Evolutionary conservation across 1,140 invertebrate species (phyloP), one percentile per base, ranked within the genome.

Genomic region (Lordiphosa clarofinis): DNA sequence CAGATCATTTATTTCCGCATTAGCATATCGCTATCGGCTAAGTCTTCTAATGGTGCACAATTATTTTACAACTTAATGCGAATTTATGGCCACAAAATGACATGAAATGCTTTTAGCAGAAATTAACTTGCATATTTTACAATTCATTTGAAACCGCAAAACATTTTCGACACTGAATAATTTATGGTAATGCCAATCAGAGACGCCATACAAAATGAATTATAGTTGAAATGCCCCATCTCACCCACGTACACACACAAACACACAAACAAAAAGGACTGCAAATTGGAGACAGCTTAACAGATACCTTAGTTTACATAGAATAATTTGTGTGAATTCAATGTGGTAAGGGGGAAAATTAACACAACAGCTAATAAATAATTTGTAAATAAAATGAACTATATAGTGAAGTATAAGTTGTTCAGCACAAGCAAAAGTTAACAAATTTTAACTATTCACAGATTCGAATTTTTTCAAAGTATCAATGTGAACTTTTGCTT

Each of bases 351-450:
- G 11, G 37, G 52, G 53, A 79, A 79, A 70, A 24, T 70, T 65
- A 5, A 24, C 4, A 73, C 79, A 66, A 70, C 70, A 79, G 73
- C 66, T 59, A 78, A 79, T 73, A 79, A 70, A 54, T 65, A 69
- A 5, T 7, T 28, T 28, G 4, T 1, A 1, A 19, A 19, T 5
- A 24, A 24, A 24, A 6, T 24, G 21, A 24, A 24, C 21, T 24
- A 24, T 21, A 4, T 21, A 21, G 15, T 24, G 6, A 24, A 24
- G 21, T 24, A 24, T 0, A 24, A 24, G 21, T 19, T 19, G 3
- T 1, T 15, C 3, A 3, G 15, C 15, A 15, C n/a, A n/a, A n/a
- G n/a, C n/a, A n/a, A n/a, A n/a, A n/a, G n/a, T n/a, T n/a, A n/a
- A n/a, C n/a, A n/a, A n/a, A n/a, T n/a, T n/a, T n/a, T n/a, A n/a